phyloP scores from a whole-genome alignment of 2,113 vertebrate species.

The Entosphenus tridentatus region DNA sequence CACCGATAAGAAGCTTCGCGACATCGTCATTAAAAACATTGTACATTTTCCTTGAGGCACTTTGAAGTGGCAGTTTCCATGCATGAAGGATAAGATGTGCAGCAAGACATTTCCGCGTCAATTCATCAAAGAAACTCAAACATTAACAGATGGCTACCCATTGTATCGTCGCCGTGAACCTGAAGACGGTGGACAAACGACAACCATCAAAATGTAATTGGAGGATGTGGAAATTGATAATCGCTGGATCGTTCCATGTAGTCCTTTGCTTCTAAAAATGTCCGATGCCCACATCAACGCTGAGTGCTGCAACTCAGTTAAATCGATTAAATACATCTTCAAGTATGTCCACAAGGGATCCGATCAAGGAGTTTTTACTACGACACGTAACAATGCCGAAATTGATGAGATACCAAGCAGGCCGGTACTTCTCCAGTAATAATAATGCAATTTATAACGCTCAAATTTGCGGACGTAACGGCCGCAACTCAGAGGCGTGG shows the following conservation, averaged over 20 bases:
- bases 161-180: not conserved
- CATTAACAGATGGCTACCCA: not conserved
- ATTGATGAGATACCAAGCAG: no score
- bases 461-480: no score
- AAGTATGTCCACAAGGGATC: not conserved
- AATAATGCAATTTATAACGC: no score
- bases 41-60: not conserved
- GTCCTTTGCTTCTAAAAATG: not conserved
- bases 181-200: not conserved
- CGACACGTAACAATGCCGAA: no score
- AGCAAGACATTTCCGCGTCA: not conserved
- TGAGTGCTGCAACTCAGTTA: not conserved
- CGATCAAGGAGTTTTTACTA: not conserved
- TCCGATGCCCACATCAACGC: not conserved
- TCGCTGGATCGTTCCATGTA: not conserved
- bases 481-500: no score
- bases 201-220: not conserved
- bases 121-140: not conserved
- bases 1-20: not conserved
- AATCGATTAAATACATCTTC: not conserved
- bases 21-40: not conserved
- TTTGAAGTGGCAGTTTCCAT: not conserved
- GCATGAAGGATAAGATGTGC: not conserved
- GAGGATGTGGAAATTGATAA: not conserved
- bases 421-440: no score